Evolutionary conservation across 2,113 vertebrate genomes (phyloP).

Genomic region (Sander lucioperca): DNA sequence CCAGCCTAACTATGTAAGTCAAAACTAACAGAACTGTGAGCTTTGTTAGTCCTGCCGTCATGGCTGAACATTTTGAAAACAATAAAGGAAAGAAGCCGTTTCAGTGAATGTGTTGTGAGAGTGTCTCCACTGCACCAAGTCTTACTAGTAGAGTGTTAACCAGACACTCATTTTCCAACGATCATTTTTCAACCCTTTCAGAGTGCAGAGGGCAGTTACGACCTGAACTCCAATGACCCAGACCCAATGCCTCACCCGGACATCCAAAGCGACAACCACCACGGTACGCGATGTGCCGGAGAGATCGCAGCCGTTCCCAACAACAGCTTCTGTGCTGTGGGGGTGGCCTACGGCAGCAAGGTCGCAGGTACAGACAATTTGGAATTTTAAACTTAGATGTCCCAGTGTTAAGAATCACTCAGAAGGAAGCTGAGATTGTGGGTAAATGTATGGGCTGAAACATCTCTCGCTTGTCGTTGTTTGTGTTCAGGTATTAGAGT

Average conservation of each 20-base stretch:
- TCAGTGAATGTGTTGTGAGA: neutral
- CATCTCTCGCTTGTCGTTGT: neutral
- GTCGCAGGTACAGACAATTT: slow-evolving; percentile 88
- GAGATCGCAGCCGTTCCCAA: slow-evolving; percentile 96
- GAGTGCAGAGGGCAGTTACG: slow-evolving; percentile 97
- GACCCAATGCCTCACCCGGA: slow-evolving; percentile 98
- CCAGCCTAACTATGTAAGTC: slow-evolving; percentile 95
- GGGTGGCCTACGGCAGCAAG: slow-evolving; percentile 93
- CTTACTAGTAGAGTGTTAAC: neutral
- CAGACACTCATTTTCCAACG: neutral
- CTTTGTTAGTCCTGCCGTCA: neutral
- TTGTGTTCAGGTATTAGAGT: slow-evolving; percentile 93
- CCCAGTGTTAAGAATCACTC: too few species aligned
- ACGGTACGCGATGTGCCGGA: slow-evolving; percentile 95
- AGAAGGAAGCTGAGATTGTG: neutral
- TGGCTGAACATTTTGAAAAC: neutral
- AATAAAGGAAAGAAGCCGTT: neutral
- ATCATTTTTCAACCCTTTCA: slow-evolving; percentile 60
- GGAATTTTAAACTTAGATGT: neutral
- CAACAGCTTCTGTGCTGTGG: slow-evolving; percentile 96
- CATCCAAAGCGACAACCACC: slow-evolving; percentile 91
- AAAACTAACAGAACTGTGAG: neutral
- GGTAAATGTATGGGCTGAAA: neutral
- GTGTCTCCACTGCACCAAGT: neutral
- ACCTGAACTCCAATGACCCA: slow-evolving; percentile 96